Percentiles rank a stretch among this genome's conserved stretches.
Evolutionary conservation across 2,113 vertebrate genomes (phyloP).

Genomic region (Strix aluco): DNA sequence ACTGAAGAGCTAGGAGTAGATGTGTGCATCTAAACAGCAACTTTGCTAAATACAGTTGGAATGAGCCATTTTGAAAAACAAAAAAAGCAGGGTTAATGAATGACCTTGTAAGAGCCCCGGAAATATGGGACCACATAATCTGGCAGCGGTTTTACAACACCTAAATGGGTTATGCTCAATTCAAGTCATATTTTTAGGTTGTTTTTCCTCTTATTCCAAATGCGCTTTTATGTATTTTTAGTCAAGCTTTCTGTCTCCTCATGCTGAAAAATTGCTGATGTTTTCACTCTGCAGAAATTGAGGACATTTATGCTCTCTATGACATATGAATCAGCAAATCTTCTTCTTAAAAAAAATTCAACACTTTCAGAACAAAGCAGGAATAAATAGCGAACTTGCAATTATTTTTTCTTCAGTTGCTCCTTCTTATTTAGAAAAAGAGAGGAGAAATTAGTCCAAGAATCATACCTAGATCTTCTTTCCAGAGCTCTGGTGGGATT

Average conservation of each 20-base stretch:
- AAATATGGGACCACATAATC: not conserved
- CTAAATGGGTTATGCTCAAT: conserved; percentile 62
- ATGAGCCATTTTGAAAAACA: not conserved
- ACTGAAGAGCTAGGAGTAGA: not conserved
- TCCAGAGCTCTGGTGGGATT: not conserved
- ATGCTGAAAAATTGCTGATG: conserved; percentile 71
- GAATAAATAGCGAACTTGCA: conserved; percentile 4
- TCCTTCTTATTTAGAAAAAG: not conserved
- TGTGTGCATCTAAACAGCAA: not conserved
- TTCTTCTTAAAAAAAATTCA: not conserved
- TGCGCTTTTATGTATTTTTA: conserved; percentile 65
- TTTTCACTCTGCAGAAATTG: conserved; percentile 52
- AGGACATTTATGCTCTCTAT: conserved; percentile 42
- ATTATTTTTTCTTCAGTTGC: not conserved
- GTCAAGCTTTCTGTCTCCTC: conserved; percentile 55
- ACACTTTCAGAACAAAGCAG: not conserved
- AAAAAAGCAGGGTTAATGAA: not conserved
- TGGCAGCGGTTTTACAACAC: conserved; percentile 16
- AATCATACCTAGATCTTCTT: not conserved
- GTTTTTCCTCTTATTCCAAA: conserved; percentile 36
- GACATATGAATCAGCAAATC: conserved; percentile 65
- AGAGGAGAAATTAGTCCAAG: not conserved
- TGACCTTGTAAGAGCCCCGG: conserved; percentile 3
- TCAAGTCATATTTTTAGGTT: conserved; percentile 50
- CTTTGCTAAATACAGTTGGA: not conserved